These are phyloP conservation scores for Palythoa grandiflora DNA, from an alignment of 92 coral and sea anemone species.

Conservation along the genomic window DNA sequence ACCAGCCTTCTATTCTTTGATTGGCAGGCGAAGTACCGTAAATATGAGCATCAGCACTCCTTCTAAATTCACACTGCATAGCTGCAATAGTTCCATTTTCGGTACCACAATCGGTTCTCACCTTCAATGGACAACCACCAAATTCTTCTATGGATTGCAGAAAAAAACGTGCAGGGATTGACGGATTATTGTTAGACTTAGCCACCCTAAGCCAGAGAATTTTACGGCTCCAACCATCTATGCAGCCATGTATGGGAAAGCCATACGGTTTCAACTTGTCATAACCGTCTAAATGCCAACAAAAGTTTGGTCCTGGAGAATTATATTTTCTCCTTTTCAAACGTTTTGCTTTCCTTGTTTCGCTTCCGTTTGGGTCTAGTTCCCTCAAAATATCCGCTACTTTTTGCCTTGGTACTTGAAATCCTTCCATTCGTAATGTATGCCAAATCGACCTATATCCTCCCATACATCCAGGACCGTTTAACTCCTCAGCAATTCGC, in stretches of 20 bases:
- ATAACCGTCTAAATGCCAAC: conserved; percentile 61
- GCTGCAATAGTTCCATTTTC: conserved; percentile 63
- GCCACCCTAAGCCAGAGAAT: conserved; percentile 66
- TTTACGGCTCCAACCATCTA: conserved; percentile 69
- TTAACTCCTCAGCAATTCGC: conserved; percentile 39
- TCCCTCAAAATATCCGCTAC: conserved; percentile 53
- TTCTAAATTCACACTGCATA: conserved; percentile 64
- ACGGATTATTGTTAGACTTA: conserved; percentile 63
- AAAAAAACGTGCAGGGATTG: conserved; percentile 54
- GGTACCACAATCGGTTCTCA: conserved; percentile 57
- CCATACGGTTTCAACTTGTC: conserved; percentile 61
- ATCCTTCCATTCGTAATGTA: conserved; percentile 49
- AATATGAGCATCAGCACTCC: conserved; percentile 55
- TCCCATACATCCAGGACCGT: conserved; percentile 62
- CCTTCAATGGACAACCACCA: conserved; percentile 61
- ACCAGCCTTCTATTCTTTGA: conserved; percentile 65
- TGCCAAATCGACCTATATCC: conserved; percentile 66
- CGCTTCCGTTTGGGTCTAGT: conserved; percentile 59
- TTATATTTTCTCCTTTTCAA: conserved; percentile 54
- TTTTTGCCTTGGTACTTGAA: conserved; percentile 51
- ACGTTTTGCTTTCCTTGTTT: conserved; percentile 56
- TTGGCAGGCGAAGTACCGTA: conserved; percentile 58
- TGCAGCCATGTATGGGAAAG: conserved; percentile 37
- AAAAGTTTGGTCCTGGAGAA: conserved; percentile 52
- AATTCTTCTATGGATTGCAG: conserved; percentile 54